Evolutionary conservation across 2,888 invertebrate genomes (phyloP).

Genomic region (Darwinula stevensoni): DNA sequence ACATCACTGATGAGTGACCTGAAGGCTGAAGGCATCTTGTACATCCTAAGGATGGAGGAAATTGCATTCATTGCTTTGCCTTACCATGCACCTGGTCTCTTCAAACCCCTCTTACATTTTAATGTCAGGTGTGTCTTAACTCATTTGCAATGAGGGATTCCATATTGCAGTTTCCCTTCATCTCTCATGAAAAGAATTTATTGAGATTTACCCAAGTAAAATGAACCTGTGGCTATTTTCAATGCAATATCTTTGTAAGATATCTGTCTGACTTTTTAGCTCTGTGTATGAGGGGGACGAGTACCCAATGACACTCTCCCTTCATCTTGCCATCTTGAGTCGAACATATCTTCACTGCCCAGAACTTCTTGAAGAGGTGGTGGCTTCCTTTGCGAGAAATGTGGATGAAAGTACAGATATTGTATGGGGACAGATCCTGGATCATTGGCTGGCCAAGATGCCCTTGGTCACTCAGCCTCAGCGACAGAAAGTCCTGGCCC

Average conservation of each 20-base stretch:
- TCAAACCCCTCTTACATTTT: constrained; percentile 21
- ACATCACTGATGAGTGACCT: too few species aligned
- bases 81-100: constrained; percentile 34
- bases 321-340: constrained; percentile 44
- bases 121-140: constrained; percentile 24
- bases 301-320: constrained; percentile 37
- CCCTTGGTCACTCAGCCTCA: constrained; percentile 43
- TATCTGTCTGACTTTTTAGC: too few species aligned
- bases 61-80: constrained; percentile 42
- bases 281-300: constrained; percentile 37
- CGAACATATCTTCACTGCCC: constrained; percentile 27
- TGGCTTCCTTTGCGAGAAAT: constrained; percentile 11
- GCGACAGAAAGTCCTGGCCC: constrained; percentile 47
- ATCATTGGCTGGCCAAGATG: constrained; percentile 50
- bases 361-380: constrained; percentile 9
- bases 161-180: too few species aligned
- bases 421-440: constrained; percentile 16
- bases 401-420: constrained; percentile 1
- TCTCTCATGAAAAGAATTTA: too few species aligned
- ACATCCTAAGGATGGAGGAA: constrained; percentile 40
- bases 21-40: constrained; percentile 35
- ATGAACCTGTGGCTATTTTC: too few species aligned
- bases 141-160: too few species aligned
- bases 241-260: too few species aligned
- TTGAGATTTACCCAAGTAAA: too few species aligned